Percentiles rank a stretch among this genome's conserved stretches.
These are phyloP conservation scores for Ardeotis arabs DNA, from an alignment of 2,113 vertebrate species.

Conservation along the genomic window DNA sequence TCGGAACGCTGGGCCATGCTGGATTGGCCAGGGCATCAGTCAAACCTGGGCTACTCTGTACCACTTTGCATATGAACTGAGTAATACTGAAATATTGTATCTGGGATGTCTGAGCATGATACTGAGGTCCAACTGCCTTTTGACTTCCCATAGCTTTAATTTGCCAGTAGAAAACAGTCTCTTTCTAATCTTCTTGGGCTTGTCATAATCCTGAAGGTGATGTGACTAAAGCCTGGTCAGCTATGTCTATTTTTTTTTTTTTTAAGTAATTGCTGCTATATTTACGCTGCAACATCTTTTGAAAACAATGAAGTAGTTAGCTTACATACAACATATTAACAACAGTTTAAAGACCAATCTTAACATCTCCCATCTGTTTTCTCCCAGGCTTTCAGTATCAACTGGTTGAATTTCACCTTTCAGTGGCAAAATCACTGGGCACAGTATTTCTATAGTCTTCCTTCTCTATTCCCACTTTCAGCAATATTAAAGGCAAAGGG, in stretches of 20 bases:
- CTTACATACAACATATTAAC: neutral
- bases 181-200: neutral
- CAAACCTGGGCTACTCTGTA: neutral
- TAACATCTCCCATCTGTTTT: neutral
- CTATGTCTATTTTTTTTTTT: conserved; percentile 14
- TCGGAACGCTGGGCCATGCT: neutral
- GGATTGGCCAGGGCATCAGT: neutral
- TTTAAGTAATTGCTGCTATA: neutral
- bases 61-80: neutral
- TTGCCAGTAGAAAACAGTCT: conserved; percentile 24
- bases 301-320: neutral
- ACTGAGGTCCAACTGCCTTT: neutral
- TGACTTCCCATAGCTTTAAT: conserved; percentile 34
- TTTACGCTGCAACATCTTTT: neutral
- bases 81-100: neutral
- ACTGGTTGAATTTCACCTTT: neutral
- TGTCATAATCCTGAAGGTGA: conserved; percentile 9
- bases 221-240: neutral
- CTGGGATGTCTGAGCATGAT: neutral
- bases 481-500: neutral
- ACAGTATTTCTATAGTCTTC: neutral
- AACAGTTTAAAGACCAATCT: neutral
- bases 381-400: neutral
- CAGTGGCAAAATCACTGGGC: neutral
- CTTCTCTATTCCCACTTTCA: neutral